These are phyloP conservation scores for Capitulum mitella DNA, from an alignment of 2,888 invertebrate species.

Conservation along the genomic window DNA sequence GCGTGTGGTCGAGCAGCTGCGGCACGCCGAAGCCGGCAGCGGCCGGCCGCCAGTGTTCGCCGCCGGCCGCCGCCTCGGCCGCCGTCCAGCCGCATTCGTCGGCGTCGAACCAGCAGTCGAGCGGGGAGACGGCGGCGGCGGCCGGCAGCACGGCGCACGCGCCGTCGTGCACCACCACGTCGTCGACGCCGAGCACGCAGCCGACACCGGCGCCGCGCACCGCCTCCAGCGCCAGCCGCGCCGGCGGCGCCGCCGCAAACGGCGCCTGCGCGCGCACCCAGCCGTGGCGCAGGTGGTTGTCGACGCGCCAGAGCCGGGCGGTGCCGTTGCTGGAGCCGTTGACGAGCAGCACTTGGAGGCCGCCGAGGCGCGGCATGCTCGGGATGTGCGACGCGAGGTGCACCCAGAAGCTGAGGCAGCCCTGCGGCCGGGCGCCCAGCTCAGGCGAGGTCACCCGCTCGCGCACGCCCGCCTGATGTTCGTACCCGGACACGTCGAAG, in stretches of 20 bases:
- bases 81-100: constrained; percentile 15
- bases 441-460: not conserved
- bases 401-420: constrained; percentile 3
- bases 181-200: constrained; percentile 15
- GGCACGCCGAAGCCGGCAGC: not conserved
- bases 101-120: constrained; percentile 12
- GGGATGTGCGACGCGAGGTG: not conserved
- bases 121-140: not conserved
- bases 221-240: constrained; percentile 16
- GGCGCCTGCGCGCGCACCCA: constrained; percentile 35
- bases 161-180: not conserved
- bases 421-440: not conserved
- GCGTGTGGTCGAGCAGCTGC: constrained; percentile 19
- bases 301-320: not conserved
- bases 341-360: not conserved
- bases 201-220: not conserved
- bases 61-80: not conserved
- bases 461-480: not conserved
- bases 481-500: not conserved
- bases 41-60: not conserved
- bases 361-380: not conserved
- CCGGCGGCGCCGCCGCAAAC: constrained; percentile 34
- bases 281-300: constrained; percentile 14
- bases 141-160: not conserved
- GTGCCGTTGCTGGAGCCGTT: not conserved